Base-by-base conservation (phyloP, 1,140 invertebrate genomes). In the Penaeus vannamei region DNA sequence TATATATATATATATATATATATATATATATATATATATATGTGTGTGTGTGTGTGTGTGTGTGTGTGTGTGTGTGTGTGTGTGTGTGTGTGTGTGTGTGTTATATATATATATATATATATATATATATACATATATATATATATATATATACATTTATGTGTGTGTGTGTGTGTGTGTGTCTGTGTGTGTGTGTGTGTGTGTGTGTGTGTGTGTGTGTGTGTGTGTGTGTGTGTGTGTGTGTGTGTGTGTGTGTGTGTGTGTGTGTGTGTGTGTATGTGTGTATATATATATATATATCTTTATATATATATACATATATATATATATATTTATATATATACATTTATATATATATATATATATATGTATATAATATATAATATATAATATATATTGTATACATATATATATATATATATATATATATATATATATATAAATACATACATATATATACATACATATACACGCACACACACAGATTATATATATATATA, bases 341-440 rank as follows among this genome's bases (percentile, higher is more conserved):
- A 80, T 36, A 80, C 42, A 80, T 80, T 36, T 36, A 80, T 80
- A 80, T 80, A 80, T 4, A 80, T 80, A 80, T 80, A 53, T 4
- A 53, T 80, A 20, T 36, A 53, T 80, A 53, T 80, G n/a, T 80
- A 53, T 42, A 53, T 80, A 53, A 36, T 53, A 59, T 59, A 80
- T 80, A 80, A 80, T 80, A 59, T 46, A 80, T 80, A 59, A 80
- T 42, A 80, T 80, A 72, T 2, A 1, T 42, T 46, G 42, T 46
- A 81, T 53, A 81, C 36, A 60, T 36, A 81, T n/a, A 72, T n/a
- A 72, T 22, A 32, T 22, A 32, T 20, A 32, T 72, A 32, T 72
- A n/a, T 72, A 32, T 22, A 72, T 69, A 32, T 69, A 69, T n/a
- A 69, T 69, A 32, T 22, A 69, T 69, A 69, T 26, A 69, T 81